A percentile compares a stretch with the other conserved stretches of the same genome.
These are phyloP conservation scores for Parus major DNA, from an alignment of 2,113 vertebrate genomes.

Conservation along the genomic window DNA sequence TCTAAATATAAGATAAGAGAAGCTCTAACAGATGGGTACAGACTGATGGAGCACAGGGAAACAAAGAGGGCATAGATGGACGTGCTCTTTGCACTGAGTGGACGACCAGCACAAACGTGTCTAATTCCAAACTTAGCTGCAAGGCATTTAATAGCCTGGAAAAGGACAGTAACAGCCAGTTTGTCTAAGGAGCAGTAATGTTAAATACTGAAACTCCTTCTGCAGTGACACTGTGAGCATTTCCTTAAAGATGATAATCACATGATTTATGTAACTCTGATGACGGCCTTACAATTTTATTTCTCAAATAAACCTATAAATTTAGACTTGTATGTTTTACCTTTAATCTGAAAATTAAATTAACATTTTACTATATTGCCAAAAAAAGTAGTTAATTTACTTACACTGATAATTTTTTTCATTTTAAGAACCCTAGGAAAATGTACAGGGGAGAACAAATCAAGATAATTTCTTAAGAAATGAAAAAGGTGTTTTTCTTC, in stretches of 20 bases:
- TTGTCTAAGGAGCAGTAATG: background rate
- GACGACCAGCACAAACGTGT: background rate
- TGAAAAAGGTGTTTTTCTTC: background rate
- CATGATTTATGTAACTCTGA: background rate
- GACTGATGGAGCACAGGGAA: background rate
- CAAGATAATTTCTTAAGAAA: background rate
- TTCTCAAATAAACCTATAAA: background rate
- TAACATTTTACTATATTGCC: background rate
- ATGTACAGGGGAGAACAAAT: background rate
- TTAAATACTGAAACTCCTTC: background rate
- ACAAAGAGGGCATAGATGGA: background rate
- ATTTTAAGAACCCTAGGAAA: background rate
- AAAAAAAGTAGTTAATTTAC: background rate
- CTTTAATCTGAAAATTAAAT: background rate
- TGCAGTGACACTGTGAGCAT: background rate
- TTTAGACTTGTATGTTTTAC: background rate
- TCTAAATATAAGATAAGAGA: slow-evolving; percentile 6
- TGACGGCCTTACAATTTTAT: background rate
- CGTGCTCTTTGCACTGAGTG: background rate
- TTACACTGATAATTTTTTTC: background rate
- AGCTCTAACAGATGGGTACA: background rate
- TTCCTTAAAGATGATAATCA: background rate
- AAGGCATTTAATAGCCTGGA: background rate
- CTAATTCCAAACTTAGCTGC: background rate
- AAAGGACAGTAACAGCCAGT: background rate